These are phyloP conservation scores for Lophochroa leadbeateri DNA, from an alignment of 2,113 vertebrate genomes.

Conservation along the genomic window DNA sequence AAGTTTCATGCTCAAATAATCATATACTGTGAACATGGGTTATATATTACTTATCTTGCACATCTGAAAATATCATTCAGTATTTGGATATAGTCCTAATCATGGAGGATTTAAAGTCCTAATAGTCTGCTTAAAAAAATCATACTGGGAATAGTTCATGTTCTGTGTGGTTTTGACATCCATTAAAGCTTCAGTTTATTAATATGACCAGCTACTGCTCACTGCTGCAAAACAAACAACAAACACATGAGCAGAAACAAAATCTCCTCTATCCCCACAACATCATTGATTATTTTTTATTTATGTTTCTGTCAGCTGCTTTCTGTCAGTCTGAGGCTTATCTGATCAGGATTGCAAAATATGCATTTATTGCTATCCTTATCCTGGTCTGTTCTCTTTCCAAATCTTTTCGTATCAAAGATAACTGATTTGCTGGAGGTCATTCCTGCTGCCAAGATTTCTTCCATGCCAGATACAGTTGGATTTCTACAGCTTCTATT, in stretches of 20 bases:
- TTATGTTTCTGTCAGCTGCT: constrained; percentile 7
- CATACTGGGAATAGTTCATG: not conserved
- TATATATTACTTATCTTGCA: not conserved
- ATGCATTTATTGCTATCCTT: constrained; percentile 10
- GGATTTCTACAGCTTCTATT: not conserved
- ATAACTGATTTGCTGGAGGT: not conserved
- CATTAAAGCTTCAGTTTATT: not conserved
- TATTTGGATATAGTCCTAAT: not conserved
- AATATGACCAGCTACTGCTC: not conserved
- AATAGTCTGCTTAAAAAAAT: not conserved
- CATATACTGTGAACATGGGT: not conserved
- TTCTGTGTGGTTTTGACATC: not conserved
- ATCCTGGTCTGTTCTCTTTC: not conserved
- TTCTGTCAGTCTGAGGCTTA: not conserved
- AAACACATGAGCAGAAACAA: not conserved
- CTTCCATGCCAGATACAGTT: not conserved
- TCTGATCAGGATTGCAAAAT: constrained; percentile 1
- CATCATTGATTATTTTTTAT: not conserved
- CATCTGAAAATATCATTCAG: not conserved
- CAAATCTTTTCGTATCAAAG: not conserved
- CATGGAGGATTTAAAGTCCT: not conserved
- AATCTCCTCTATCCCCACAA: not conserved
- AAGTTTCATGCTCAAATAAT: not conserved
- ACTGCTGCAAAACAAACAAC: not conserved
- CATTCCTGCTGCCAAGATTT: not conserved